Evolutionary conservation across 2,113 vertebrate genomes (phyloP).

Genomic region (Pristiophorus japonicus): DNA sequence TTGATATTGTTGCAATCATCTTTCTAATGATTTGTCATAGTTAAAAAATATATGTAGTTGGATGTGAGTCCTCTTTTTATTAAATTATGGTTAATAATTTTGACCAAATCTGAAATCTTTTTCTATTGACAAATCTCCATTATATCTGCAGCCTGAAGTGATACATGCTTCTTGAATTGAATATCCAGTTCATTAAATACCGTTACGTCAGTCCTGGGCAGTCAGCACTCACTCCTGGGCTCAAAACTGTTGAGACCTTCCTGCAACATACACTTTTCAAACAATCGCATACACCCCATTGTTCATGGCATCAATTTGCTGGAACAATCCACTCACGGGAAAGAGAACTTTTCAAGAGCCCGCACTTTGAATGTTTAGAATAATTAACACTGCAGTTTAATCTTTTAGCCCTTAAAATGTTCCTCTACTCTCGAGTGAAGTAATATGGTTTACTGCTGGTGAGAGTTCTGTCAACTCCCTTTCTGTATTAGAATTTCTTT

Average conservation of each 20-base stretch:
- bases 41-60: background rate
- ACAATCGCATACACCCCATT: too few relatives aligned
- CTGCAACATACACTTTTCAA: background rate
- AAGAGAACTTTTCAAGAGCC: background rate
- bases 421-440: background rate
- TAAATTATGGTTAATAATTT: background rate
- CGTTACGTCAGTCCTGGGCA: background rate
- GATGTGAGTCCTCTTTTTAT: background rate
- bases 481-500: background rate
- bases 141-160: background rate
- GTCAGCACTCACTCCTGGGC: background rate
- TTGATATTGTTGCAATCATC: conserved; percentile 3
- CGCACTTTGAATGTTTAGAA: background rate
- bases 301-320: background rate
- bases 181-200: conserved; percentile 7
- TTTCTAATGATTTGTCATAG: conserved; percentile 30
- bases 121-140: conserved; percentile 33
- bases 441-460: background rate
- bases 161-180: conserved; percentile 33
- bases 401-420: background rate
- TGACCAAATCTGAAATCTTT: background rate
- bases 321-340: background rate
- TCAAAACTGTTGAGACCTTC: background rate
- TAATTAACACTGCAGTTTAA: background rate
- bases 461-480: background rate